phyloP scores from a whole-genome alignment of 2,113 vertebrate genomes.

The Opisthocomus hoazin region DNA sequence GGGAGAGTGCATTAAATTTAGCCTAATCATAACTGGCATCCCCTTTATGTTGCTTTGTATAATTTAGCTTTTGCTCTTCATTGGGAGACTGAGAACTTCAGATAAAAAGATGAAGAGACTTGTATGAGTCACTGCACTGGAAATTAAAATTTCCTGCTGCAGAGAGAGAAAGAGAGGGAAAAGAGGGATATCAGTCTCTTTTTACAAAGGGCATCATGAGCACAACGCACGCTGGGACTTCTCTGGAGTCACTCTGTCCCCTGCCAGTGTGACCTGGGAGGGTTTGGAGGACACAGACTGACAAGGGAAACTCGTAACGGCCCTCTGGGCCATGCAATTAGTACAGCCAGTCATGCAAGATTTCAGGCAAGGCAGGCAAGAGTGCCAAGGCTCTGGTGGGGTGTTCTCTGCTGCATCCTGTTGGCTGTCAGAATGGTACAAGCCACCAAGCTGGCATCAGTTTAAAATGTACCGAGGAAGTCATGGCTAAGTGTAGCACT shows the following conservation, averaged over 20 bases:
- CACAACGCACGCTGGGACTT: neutral
- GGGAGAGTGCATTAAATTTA: constrained; percentile 7
- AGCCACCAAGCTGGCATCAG: neutral
- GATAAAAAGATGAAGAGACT: neutral
- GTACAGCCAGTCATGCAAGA: neutral
- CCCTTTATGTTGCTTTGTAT: neutral
- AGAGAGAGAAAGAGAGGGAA: neutral
- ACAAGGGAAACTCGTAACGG: neutral
- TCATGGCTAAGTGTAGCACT: neutral
- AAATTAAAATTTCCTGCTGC: neutral
- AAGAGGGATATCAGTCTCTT: neutral
- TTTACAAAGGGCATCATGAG: neutral
- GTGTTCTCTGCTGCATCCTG: neutral
- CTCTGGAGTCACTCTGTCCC: neutral
- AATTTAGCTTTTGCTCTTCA: constrained; percentile 31
- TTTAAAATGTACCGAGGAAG: neutral
- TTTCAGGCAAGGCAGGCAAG: neutral
- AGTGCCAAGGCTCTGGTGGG: neutral
- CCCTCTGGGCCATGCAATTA: neutral
- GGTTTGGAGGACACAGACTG: neutral
- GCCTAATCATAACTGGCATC: neutral
- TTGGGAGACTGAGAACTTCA: neutral
- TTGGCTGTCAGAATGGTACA: neutral
- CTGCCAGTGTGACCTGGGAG: neutral
- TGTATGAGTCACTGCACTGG: neutral